A percentile compares a stretch with the other conserved stretches of the same genome.
Evolutionary conservation across 2,797 vertebrate species (phyloP).

Genomic region (Darevskia nairensis): DNA sequence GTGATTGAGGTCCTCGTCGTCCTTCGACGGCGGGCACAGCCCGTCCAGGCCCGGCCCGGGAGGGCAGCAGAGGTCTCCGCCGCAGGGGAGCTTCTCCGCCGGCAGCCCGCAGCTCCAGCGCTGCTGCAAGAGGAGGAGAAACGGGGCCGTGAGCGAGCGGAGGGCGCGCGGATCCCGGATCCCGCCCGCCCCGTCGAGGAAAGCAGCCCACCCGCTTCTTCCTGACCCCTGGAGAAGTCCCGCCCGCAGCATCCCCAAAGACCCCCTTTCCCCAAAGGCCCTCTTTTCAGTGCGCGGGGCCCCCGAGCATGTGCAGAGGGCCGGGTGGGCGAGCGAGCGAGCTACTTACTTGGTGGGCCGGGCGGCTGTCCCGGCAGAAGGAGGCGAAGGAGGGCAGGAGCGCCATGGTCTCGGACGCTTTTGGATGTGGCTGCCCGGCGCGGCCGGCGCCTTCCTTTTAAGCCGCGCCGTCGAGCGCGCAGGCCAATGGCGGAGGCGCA

Average conservation of each 20-base stretch:
- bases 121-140: constrained; percentile 76
- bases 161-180: no score
- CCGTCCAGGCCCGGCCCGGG: constrained; percentile 74
- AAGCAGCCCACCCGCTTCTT: no score
- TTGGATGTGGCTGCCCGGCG: not conserved
- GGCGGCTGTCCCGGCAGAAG: constrained; percentile 80
- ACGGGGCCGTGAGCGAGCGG: not conserved
- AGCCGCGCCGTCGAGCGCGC: constrained; percentile 60
- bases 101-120: constrained; percentile 83
- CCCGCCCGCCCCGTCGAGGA: not conserved
- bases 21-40: constrained; percentile 74
- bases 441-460: constrained; percentile 66
- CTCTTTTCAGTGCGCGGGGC: not conserved
- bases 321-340: not conserved
- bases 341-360: constrained; percentile 87
- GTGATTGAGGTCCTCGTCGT: constrained; percentile 91
- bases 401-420: constrained; percentile 80
- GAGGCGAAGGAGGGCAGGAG: constrained; percentile 90
- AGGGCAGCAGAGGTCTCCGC: constrained; percentile 72
- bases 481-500: constrained; percentile 89
- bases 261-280: no score
- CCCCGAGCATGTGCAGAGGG: not conserved
- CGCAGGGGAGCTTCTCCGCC: constrained; percentile 76
- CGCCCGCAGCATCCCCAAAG: no score
- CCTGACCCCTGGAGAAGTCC: no score